These are phyloP conservation scores for Diplogasteroides magnus DNA, from an alignment of 1,140 invertebrate species.

Conservation along the genomic window DNA sequence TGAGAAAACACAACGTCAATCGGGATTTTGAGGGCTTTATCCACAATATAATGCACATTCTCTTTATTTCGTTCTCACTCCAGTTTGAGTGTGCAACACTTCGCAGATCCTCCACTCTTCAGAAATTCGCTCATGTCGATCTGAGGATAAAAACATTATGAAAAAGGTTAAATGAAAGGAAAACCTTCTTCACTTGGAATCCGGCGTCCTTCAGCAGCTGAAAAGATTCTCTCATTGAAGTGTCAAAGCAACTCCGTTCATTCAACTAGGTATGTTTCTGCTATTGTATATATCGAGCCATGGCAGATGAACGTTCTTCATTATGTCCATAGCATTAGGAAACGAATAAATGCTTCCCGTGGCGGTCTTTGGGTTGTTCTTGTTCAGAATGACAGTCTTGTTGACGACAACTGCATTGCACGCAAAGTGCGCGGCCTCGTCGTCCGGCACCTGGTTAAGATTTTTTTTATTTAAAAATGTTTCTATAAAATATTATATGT, in stretches of 20 bases:
- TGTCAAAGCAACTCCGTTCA: no score
- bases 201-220: neutral
- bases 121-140: slow-evolving; percentile 55
- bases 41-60: no score
- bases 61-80: neutral
- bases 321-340: no score
- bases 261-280: no score
- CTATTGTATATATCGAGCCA: neutral
- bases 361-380: slow-evolving; percentile 11
- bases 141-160: no score
- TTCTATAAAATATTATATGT: no score
- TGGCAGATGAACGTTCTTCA: neutral
- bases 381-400: slow-evolving; percentile 48
- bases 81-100: slow-evolving; percentile 47
- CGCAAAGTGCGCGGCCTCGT: slow-evolving; percentile 50
- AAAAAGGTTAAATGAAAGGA: no score
- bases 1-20: no score
- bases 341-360: no score
- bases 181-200: neutral
- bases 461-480: no score
- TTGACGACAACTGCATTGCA: slow-evolving; percentile 54
- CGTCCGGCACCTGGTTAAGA: slow-evolving; percentile 36
- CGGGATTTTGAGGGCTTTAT: no score
- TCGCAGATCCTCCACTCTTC: slow-evolving; percentile 50
- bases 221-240: no score